Percentiles rank a stretch among this genome's conserved stretches.
These are phyloP conservation scores for Marmota monax DNA, from an alignment of 2,113 vertebrate species.

Conservation along the genomic window DNA sequence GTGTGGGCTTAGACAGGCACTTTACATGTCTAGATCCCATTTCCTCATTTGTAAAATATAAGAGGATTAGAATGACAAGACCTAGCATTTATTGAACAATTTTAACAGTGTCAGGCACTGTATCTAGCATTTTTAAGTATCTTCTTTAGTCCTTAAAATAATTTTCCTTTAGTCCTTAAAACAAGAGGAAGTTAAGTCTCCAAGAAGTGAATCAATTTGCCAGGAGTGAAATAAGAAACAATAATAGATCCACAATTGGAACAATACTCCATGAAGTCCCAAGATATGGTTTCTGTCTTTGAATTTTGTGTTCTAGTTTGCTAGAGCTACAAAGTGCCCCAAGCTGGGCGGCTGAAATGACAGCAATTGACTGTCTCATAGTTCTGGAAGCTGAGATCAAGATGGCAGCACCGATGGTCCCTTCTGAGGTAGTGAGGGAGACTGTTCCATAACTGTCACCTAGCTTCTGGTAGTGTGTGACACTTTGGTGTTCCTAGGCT, in stretches of 20 bases:
- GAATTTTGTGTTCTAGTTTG: not conserved
- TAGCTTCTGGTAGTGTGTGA: not conserved
- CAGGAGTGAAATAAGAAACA: not conserved
- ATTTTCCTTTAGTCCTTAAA: conserved; percentile 54
- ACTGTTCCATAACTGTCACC: not conserved
- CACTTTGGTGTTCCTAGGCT: not conserved
- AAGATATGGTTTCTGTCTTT: not conserved
- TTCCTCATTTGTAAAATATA: not conserved
- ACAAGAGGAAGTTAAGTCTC: not conserved
- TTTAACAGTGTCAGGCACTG: not conserved
- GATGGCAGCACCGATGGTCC: not conserved
- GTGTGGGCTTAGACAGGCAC: not conserved
- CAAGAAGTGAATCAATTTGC: not conserved
- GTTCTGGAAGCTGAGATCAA: not conserved
- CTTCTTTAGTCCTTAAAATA: conserved; percentile 47
- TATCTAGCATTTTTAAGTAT: conserved; percentile 9
- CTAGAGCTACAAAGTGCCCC: not conserved
- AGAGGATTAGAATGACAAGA: conserved; percentile 9
- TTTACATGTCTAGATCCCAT: not conserved
- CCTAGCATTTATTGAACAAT: not conserved
- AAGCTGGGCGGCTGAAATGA: not conserved
- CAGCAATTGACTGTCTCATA: not conserved
- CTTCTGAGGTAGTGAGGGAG: not conserved
- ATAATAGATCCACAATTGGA: not conserved
- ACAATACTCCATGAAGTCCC: not conserved